These are phyloP conservation scores for Agriopis leucophaearia DNA, from an alignment of 2,888 invertebrate species.

Conservation along the genomic window DNA sequence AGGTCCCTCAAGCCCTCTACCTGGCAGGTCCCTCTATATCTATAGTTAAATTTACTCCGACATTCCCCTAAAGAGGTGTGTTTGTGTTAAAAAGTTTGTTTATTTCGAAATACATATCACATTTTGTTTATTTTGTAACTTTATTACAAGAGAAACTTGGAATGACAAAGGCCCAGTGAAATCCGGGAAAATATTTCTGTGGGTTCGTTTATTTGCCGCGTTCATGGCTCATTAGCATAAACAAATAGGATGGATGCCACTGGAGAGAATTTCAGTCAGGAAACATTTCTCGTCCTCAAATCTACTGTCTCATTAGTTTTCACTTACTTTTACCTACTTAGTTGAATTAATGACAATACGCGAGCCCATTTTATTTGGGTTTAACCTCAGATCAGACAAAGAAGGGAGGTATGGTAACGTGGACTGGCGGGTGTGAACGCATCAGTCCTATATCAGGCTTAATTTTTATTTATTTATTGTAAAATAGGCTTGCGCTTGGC, in stretches of 20 bases:
- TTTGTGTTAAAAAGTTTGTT: slow-evolving; percentile 38
- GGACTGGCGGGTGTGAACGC: too few species aligned
- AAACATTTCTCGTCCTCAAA: background rate
- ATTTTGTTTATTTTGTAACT: slow-evolving; percentile 31
- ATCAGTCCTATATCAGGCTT: too few species aligned
- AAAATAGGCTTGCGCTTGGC: too few species aligned
- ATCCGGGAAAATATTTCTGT: slow-evolving; percentile 13
- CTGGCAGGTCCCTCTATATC: too few species aligned
- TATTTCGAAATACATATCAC: slow-evolving; percentile 35
- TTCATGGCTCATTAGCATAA: slow-evolving; percentile 24
- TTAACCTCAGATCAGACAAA: too few species aligned
- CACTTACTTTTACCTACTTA: background rate
- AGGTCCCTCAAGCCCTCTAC: slow-evolving; percentile 10
- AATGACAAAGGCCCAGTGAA: slow-evolving; percentile 20
- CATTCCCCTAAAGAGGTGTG: slow-evolving; percentile 27
- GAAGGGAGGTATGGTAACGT: too few species aligned
- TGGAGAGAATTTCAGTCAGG: slow-evolving; percentile 1
- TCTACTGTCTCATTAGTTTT: background rate
- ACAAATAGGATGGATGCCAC: slow-evolving; percentile 5
- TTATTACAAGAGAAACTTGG: slow-evolving; percentile 22
- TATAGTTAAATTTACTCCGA: slow-evolving; percentile 20
- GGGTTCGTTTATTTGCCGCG: slow-evolving; percentile 18
- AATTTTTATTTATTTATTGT: too few species aligned
- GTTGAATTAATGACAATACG: background rate
- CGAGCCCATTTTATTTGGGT: too few species aligned